Evolutionary conservation across 2,797 vertebrate genomes (phyloP).

Genomic region (Schizopygopsis malacanthus): DNA sequence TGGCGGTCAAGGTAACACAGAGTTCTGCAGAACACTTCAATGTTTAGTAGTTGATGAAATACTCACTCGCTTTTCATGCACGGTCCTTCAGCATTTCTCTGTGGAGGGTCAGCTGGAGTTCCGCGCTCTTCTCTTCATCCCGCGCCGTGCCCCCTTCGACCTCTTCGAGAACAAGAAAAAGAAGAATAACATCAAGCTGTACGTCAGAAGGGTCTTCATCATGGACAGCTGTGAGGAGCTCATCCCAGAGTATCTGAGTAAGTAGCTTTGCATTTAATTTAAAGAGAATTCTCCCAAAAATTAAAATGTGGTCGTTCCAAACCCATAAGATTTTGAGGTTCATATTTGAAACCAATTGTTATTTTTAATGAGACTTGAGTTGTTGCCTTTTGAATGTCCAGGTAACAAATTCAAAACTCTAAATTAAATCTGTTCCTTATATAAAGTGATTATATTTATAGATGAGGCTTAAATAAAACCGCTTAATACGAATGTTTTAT

Average conservation of each 20-base stretch:
- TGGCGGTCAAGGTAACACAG: constrained; percentile 88
- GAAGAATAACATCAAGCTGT: constrained; percentile 97
- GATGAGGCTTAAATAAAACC: neutral
- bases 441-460: neutral
- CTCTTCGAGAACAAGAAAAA: constrained; percentile 99
- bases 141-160: constrained; percentile 89
- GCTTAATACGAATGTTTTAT: neutral
- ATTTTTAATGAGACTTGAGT: neutral
- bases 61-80: rapidly evolving
- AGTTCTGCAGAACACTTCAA: too few species aligned
- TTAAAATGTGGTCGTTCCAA: neutral
- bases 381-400: neutral
- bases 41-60: neutral
- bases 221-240: constrained; percentile 97
- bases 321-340: neutral
- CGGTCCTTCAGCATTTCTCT: constrained; percentile 86
- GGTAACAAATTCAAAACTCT: neutral
- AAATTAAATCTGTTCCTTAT: neutral
- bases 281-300: neutral
- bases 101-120: constrained; percentile 96
- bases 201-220: constrained; percentile 93
- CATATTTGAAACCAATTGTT: neutral
- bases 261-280: constrained; percentile 64
- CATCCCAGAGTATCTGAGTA: constrained; percentile 95
- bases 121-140: constrained; percentile 92